phyloP scores from a whole-genome alignment of 2,797 vertebrate genomes.

The Capromys pilorides region DNA sequence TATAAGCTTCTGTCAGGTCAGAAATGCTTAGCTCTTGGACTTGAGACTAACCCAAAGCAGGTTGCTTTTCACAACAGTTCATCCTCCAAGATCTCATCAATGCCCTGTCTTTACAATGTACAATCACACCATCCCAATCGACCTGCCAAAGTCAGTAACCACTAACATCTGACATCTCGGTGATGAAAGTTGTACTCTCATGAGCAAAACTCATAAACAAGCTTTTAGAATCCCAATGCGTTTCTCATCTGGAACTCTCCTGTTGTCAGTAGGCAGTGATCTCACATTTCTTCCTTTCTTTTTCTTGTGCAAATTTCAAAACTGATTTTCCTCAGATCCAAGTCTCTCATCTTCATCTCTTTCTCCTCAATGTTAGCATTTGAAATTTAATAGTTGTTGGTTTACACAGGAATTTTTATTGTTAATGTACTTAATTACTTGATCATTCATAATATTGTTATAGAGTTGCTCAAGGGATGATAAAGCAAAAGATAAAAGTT shows the following conservation, averaged over 20 bases:
- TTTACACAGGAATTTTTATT: slow-evolving; percentile 40
- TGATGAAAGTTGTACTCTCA: neutral
- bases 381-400: slow-evolving; percentile 70
- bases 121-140: neutral
- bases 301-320: slow-evolving; percentile 25
- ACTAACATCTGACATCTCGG: neutral
- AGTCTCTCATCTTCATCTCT: slow-evolving; percentile 32
- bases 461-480: slow-evolving; percentile 42
- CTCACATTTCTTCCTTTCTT: neutral
- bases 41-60: fast-evolving
- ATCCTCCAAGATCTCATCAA: neutral
- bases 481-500: slow-evolving; percentile 64
- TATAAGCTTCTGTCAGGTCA: neutral
- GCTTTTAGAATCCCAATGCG: neutral
- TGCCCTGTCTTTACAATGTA: neutral
- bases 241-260: neutral
- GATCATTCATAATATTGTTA: slow-evolving; percentile 58
- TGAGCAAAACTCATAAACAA: neutral
- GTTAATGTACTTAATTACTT: slow-evolving; percentile 69
- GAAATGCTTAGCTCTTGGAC: neutral
- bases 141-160: neutral
- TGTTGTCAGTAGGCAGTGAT: neutral
- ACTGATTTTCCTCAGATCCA: neutral
- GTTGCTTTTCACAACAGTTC: neutral
- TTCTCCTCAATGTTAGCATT: slow-evolving; percentile 47